Base-by-base conservation (phyloP, 2,797 vertebrate genomes). In the Thunnus albacares region DNA sequence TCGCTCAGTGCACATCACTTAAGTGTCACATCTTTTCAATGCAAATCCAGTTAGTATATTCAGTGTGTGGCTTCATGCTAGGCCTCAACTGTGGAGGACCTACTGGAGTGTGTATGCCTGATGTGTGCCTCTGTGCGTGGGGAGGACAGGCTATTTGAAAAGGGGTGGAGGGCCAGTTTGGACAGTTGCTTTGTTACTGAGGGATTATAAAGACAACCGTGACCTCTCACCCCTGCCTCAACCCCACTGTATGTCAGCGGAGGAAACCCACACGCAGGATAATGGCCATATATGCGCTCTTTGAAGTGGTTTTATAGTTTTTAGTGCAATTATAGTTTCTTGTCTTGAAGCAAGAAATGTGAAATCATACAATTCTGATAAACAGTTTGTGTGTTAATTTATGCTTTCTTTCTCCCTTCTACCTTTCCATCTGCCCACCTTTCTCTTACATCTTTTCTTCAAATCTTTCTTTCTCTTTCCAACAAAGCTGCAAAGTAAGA, bases 111-210 rank as follows among this genome's bases (percentile, higher is more conserved):
- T n/a, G 72, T 22, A 11, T 8, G 63, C 3, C 12, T 80, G 22
- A n/a, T 55, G 18, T 61, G 61, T 61, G 61, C 24, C 18, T 47
- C 4, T 3, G 11, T 47, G 56, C 30, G 20, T 15, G 45, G 33
- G 65, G 41, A 6, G 72, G 62, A 60, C 13, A 10, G 0, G 55
- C 10, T 15, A 7, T 65, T 76, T 73, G 15, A 55, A 71, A 60
- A 64, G 26, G 41, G 38, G 6, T 22, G 20, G 20, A 64, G 79
- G 81, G 66, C 30, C 65, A 58, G 80, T 72, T 84, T 85, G 62
- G 61, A 82, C 38, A 79, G 81, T 79, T 71, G 60, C 65, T 83
- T 91, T 88, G 89, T 93, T 79, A 80, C 51, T 57, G 65, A 61
- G 58, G 53, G 71, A 83, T 89, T 77, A 79, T 51, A 75, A 35